Evolutionary conservation across 2,888 invertebrate genomes (phyloP).

Genomic region (Sarcophaga rosellei): DNA sequence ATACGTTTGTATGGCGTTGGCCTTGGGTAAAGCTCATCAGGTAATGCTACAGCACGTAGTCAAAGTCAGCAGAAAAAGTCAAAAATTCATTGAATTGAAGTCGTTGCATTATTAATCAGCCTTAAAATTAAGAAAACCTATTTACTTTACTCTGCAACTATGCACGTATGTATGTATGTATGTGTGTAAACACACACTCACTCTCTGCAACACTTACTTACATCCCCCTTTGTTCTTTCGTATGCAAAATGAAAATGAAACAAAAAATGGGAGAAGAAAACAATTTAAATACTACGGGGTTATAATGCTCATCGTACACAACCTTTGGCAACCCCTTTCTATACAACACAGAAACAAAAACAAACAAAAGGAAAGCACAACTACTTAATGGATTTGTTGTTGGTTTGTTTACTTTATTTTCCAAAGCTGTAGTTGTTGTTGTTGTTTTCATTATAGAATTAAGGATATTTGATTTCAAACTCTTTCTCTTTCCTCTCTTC

Average conservation of each 20-base stretch:
- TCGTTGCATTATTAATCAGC: conserved; percentile 68
- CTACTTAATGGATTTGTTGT: no score
- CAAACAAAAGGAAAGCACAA: no score
- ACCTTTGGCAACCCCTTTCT: conserved; percentile 6
- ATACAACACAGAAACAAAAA: neutral
- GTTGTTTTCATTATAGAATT: neutral
- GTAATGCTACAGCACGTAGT: conserved; percentile 68
- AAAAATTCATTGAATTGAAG: conserved; percentile 68
- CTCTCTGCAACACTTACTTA: neutral
- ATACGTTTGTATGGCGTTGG: neutral
- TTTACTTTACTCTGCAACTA: conserved; percentile 44
- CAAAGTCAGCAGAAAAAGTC: conserved; percentile 68
- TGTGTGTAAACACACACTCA: no score
- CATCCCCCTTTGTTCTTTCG: neutral
- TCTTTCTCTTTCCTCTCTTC: neutral
- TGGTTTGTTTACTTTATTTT: conserved; percentile 15
- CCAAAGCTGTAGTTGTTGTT: neutral
- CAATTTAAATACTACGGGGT: conserved; percentile 10
- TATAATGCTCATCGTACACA: neutral
- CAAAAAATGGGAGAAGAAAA: neutral
- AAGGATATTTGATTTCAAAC: conserved; percentile 24
- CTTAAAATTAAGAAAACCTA: conserved; percentile 68
- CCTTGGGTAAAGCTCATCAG: conserved; percentile 61
- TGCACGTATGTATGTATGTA: no score
- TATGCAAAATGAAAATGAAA: neutral